Conservation (phyloP, 37 sponge, comb jelly and placozoan genomes). For the Cladorhizidae sp. region DNA sequence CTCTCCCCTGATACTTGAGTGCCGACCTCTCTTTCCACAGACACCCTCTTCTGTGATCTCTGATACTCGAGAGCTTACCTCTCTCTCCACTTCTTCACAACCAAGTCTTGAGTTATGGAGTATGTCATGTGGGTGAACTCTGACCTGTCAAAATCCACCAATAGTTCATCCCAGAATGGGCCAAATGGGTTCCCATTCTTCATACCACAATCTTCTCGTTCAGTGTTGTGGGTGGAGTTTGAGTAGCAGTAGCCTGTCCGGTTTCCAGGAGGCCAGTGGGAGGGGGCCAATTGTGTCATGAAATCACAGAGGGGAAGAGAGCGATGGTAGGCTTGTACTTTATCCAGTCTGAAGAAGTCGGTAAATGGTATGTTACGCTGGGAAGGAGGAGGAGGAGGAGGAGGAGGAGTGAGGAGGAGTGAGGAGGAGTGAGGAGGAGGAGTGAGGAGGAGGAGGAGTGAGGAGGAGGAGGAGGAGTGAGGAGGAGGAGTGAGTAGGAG, state of each 20-base stretch:
- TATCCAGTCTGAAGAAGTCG: slow-evolving; percentile 82
- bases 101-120: slow-evolving; percentile 8
- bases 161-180: slow-evolving; percentile 80
- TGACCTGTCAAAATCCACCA: slow-evolving; percentile 66
- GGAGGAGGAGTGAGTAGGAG: too few relatives aligned
- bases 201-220: slow-evolving; percentile 56
- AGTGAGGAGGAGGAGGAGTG: too few relatives aligned
- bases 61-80: too few relatives aligned
- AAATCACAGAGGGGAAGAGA: slow-evolving; percentile 76
- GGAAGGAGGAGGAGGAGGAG: too few relatives aligned
- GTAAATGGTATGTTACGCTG: slow-evolving; percentile 70
- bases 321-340: slow-evolving; percentile 70
- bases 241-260: slow-evolving; percentile 73
- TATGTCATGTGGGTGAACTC: slow-evolving; percentile 51
- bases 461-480: too few relatives aligned
- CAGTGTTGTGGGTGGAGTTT: slow-evolving; percentile 15
- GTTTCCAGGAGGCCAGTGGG: slow-evolving; percentile 77
- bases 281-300: slow-evolving; percentile 69
- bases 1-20: too few relatives aligned
- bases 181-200: slow-evolving; percentile 91
- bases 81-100: slow-evolving; percentile 41
- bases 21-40: too few relatives aligned
- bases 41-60: too few relatives aligned
- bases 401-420: too few relatives aligned
- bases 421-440: too few relatives aligned